Evolutionary conservation across 2,888 invertebrate species (phyloP).

Genomic region (Megamerina dolium): DNA sequence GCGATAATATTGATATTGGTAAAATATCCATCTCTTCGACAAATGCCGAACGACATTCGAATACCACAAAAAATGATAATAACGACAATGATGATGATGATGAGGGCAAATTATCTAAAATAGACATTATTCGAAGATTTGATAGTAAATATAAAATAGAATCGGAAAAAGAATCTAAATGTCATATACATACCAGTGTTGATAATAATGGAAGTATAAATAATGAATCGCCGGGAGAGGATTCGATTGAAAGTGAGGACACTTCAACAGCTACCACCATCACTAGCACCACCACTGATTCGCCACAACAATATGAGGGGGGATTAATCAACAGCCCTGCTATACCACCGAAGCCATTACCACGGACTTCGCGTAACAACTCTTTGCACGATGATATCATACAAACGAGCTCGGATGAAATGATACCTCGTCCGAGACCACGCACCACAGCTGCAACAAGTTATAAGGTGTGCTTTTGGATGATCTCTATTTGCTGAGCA

Average conservation of each 20-base stretch:
- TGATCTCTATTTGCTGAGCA: too few species aligned
- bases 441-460: constrained; percentile 64
- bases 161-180: constrained; percentile 35
- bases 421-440: constrained; percentile 56
- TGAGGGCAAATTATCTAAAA: constrained; percentile 44
- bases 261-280: constrained; percentile 29
- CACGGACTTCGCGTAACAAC: constrained; percentile 65
- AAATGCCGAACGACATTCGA: too few species aligned
- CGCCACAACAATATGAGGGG: constrained; percentile 29
- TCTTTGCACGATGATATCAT: constrained; percentile 61
- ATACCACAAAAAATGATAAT: constrained; percentile 16
- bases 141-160: constrained; percentile 52
- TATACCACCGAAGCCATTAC: constrained; percentile 73
- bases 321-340: constrained; percentile 22
- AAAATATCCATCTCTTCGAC: too few species aligned
- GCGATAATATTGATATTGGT: too few species aligned
- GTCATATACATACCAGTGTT: constrained; percentile 20
- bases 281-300: constrained; percentile 5
- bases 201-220: constrained; percentile 41
- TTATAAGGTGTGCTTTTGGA: constrained; percentile 64
- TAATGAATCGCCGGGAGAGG: constrained; percentile 41
- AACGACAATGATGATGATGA: constrained; percentile 17
- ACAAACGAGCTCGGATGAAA: constrained; percentile 44
- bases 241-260: constrained; percentile 45
- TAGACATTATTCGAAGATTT: constrained; percentile 59